Base-by-base conservation (phyloP, 37 sponge, comb jelly and placozoan genomes). In the Haliclona indistincta region DNA sequence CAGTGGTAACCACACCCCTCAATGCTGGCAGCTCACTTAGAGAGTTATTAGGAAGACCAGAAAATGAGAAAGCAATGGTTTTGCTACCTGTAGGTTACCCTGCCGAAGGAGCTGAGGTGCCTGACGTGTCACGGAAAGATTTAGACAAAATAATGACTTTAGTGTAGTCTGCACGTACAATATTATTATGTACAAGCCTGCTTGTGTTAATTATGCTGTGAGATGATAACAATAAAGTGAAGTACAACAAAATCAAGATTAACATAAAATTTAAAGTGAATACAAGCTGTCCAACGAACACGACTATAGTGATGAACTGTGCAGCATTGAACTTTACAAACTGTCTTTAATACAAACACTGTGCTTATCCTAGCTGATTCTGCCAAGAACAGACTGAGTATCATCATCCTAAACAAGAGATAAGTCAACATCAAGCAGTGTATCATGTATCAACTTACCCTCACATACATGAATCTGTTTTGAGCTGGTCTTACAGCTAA, bases 71-170 rank as follows among this genome's bases (percentile, higher is more conserved):
- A 73, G 82, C 89, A 43, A 81, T 94, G 85, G 40, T 94, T 32
- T 65, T 97, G n/a, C 82, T 97, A 47, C 98, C 98, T 28, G 88
- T 97, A 2, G 98, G 98, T 1, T 94, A 87, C 60, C 98, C 98
- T 4, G 76, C 93, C 13, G 64, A 69, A 0, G 80, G 82, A 63
- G 95, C 94, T 3, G 86, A 70, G 20, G 98, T 97, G 0, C 98
- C 95, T 47, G 90, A 79, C 26, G 40, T 87, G 1, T 17, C 15
- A 35, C 74, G 98, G 54, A 97, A 97, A 63, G 56, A 89, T 13
- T 75, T 97, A 35, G 77, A 91, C 30, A 53, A 97, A 15, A 97
- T 97, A 8, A 74, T 96, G 80, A 77, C 77, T 8, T 23, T 81
- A 60, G 81, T 81, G 28, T 93, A 54, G 82, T 43, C 29, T 28